A percentile compares a stretch with the other conserved stretches of the same genome.
These are phyloP conservation scores for Macaria notata DNA, from an alignment of 2,888 invertebrate species.

Conservation along the genomic window DNA sequence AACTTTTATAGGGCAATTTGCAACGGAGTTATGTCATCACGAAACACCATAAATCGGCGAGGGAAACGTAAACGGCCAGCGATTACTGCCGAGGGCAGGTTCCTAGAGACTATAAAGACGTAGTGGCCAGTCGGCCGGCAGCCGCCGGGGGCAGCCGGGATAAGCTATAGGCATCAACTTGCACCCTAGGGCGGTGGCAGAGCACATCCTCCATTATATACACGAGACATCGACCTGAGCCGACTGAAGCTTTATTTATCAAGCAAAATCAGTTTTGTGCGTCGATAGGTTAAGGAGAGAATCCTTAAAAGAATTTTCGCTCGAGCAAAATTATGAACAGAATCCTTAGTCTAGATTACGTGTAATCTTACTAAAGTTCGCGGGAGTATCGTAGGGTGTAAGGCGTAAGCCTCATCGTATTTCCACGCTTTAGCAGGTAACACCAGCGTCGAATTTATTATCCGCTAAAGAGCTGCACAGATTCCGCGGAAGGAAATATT, in stretches of 20 bases:
- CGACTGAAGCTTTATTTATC: too few relatives aligned
- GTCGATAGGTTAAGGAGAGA: too few relatives aligned
- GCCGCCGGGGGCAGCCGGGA: neutral
- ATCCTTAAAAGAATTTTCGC: too few relatives aligned
- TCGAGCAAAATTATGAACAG: too few relatives aligned
- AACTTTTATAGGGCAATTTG: constrained; percentile 73
- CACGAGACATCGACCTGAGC: too few relatives aligned
- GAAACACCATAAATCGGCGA: constrained; percentile 66
- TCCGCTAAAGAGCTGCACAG: constrained; percentile 50
- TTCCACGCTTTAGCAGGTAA: constrained; percentile 2
- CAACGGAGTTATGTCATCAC: constrained; percentile 71
- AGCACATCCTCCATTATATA: neutral
- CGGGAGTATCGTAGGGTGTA: too few relatives aligned
- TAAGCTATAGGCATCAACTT: neutral
- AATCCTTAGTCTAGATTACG: too few relatives aligned
- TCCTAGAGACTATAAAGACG: constrained; percentile 63
- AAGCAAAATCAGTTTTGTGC: too few relatives aligned
- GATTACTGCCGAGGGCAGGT: constrained; percentile 41
- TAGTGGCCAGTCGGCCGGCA: constrained; percentile 31
- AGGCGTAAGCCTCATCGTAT: constrained; percentile 7
- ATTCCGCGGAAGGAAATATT: constrained; percentile 56
- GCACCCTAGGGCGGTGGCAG: neutral
- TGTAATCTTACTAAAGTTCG: too few relatives aligned
- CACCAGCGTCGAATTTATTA: constrained; percentile 45
- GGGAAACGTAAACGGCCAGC: constrained; percentile 63